phyloP scores from a whole-genome alignment of 2,113 vertebrate species.

The Osmerus mordax region DNA sequence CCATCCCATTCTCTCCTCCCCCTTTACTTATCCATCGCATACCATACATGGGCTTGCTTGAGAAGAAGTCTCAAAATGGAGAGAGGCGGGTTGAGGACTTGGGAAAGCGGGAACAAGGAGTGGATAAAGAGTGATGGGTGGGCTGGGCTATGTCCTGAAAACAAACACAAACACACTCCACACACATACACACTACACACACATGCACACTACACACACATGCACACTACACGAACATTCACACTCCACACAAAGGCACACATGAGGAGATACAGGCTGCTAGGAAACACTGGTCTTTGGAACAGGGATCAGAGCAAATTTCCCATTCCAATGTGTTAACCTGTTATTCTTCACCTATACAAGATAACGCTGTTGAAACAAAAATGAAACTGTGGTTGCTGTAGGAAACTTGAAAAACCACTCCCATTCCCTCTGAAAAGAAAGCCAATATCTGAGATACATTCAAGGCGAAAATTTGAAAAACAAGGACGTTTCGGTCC shows the following conservation, averaged over 20 bases:
- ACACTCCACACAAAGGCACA: background rate
- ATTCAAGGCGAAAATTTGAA: constrained; percentile 22
- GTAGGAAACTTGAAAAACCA: background rate
- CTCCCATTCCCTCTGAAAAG: background rate
- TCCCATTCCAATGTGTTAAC: too few relatives aligned
- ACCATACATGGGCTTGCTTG: constrained; percentile 52
- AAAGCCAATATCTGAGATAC: constrained; percentile 36
- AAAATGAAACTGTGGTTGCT: background rate
- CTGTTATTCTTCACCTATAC: too few relatives aligned
- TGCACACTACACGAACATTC: background rate
- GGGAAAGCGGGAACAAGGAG: constrained; percentile 20
- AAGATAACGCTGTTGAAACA: background rate
- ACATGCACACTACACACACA: background rate
- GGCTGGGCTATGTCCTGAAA: constrained; percentile 18
- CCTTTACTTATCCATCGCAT: constrained; percentile 14
- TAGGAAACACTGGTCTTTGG: background rate
- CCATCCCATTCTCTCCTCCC: background rate
- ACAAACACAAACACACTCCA: constrained; percentile 1
- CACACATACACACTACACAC: background rate
- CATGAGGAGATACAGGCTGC: background rate
- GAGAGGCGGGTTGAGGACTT: constrained; percentile 24
- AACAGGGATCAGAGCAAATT: background rate
- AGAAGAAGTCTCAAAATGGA: constrained; percentile 1
- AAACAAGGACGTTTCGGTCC: constrained; percentile 51
- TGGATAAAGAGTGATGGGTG: constrained; percentile 9